A percentile compares a stretch with the other conserved stretches of the same genome.
Evolutionary conservation across 1,140 invertebrate species (phyloP).

Genomic region (Tetragonula clypearis): DNA sequence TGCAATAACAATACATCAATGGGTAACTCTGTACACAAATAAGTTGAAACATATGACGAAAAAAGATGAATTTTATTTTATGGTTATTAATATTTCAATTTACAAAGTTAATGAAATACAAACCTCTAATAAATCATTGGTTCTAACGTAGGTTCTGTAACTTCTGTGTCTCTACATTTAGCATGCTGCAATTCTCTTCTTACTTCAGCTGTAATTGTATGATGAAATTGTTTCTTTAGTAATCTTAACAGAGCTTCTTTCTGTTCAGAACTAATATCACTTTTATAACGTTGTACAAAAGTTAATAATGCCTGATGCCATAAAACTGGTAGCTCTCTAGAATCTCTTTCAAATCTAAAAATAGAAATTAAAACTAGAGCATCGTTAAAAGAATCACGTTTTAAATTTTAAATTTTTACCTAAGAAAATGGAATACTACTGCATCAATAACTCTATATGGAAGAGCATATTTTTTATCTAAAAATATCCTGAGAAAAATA

Average conservation of each 20-base stretch:
- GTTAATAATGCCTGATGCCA: slow-evolving; percentile 98
- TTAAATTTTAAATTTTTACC: slow-evolving; percentile 81
- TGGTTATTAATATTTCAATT: slow-evolving; percentile 10
- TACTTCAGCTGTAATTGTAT: slow-evolving; percentile 92
- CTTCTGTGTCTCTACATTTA: slow-evolving; percentile 90
- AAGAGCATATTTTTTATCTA: slow-evolving; percentile 99
- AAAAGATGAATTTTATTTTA: not conserved
- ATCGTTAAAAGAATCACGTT: not conserved
- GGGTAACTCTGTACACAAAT: not conserved
- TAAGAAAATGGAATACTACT: slow-evolving; percentile 97
- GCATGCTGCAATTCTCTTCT: slow-evolving; percentile 92
- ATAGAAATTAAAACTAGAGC: not conserved
- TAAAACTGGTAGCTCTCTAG: slow-evolving; percentile 93
- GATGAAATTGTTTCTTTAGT: slow-evolving; percentile 90
- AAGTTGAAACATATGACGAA: not conserved
- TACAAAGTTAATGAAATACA: slow-evolving; percentile 20
- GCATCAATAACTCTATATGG: slow-evolving; percentile 98
- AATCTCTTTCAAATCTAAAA: slow-evolving; percentile 91
- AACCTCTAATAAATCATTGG: slow-evolving; percentile 54
- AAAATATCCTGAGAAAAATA: slow-evolving; percentile 96
- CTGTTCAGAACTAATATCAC: slow-evolving; percentile 96
- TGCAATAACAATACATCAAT: not conserved
- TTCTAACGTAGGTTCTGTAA: slow-evolving; percentile 63
- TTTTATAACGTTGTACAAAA: slow-evolving; percentile 97
- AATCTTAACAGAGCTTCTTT: slow-evolving; percentile 92